Conservation (phyloP, 2,113 vertebrate genomes). For the Grus americana region DNA sequence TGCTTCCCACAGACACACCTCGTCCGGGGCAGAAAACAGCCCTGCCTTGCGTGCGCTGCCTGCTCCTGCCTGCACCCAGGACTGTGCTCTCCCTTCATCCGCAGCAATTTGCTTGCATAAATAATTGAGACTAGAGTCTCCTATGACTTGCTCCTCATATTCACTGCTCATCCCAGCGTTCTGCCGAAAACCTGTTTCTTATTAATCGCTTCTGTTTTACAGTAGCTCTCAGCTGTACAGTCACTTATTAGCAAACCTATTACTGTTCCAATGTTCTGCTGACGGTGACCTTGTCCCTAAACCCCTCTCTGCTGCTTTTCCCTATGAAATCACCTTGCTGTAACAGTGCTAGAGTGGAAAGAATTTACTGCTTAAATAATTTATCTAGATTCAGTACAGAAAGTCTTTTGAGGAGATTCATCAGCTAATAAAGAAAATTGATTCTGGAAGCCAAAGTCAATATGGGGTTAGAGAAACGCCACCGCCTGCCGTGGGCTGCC, state of each 20-base stretch:
- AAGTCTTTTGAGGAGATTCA: slow-evolving; percentile 71
- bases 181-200: not conserved
- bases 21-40: not conserved
- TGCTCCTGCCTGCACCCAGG: not conserved
- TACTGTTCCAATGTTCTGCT: not conserved
- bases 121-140: not conserved
- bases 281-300: slow-evolving; percentile 51
- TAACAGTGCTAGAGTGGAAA: slow-evolving; percentile 41
- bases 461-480: slow-evolving; percentile 50
- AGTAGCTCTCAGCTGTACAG: not conserved
- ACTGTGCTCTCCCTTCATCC: not conserved
- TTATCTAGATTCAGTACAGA: slow-evolving; percentile 67
- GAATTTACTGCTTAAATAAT: slow-evolving; percentile 73
- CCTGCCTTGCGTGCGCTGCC: fast-evolving
- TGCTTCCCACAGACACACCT: not conserved
- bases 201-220: not conserved
- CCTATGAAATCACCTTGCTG: slow-evolving; percentile 14
- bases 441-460: slow-evolving; percentile 72
- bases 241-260: not conserved
- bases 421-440: slow-evolving; percentile 81
- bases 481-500: not conserved
- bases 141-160: not conserved
- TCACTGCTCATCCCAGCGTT: not conserved
- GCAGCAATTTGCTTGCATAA: not conserved
- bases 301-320: not conserved